Evolutionary conservation across 1,140 invertebrate genomes (phyloP), one percentile per base, ranked within the genome.

Genomic region (Achatina immaculata): DNA sequence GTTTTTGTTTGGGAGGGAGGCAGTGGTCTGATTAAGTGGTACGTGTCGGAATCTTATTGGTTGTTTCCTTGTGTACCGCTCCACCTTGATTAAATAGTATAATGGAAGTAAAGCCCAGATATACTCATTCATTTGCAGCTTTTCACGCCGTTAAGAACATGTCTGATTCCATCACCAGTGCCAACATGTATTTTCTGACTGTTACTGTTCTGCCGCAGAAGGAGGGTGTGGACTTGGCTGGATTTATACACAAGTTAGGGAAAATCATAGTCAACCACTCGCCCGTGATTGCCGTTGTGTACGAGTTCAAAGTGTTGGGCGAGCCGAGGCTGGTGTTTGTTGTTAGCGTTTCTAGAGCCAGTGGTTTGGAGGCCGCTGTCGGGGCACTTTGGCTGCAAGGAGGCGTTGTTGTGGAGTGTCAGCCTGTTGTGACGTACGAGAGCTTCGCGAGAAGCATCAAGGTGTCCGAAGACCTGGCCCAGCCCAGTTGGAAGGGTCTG

Each of bases 231-330:
- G 85, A 86, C 34, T 58, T 86, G 45, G 77, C 83, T 16, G 36
- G 71, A 28, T 77, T 77, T 74, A 24, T 86, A 48, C 55, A 75
- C 11, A 86, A 86, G 69, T 24, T 86, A 2, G 58, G 48, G 21
- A 71, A 58, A 1, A 43, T 86, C 19, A 43, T 86, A 9, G 68
- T 74, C 66, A 62, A 81, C 68, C 84, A 83, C 51, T 81, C 80
- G 19, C 73, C 43, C 43, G 77, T 72, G 19, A 82, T 82, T 1
- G 3, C 34, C 1, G 43, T 83, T 38, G 31, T 84, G 76, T 81
- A 84, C 76, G 83, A 83, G 42, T 86, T 81, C 65, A 86, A 86
- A 81, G 83, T 86, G 65, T 81, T 82, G 72, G 85, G 85, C 62
- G 85, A 86, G 78, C 58, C 83, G 19, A 84, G 78, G 73, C 31